Evolutionary conservation across 2,113 vertebrate genomes (phyloP), one percentile per base, ranked within the genome.

Genomic region (Pangasianodon hypophthalmus): DNA sequence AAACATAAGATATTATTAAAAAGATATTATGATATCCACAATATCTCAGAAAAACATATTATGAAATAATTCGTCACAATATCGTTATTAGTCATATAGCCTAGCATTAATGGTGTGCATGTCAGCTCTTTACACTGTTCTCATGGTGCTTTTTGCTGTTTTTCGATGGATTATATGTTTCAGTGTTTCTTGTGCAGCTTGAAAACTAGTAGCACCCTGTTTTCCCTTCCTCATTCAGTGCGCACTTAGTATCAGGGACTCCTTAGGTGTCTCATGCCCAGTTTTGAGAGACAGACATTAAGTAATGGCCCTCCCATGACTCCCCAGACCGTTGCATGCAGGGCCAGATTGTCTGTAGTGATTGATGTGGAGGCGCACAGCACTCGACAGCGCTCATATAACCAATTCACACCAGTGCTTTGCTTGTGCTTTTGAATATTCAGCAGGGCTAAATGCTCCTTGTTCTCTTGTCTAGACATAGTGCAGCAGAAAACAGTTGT

Each of bases 281-380:
- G 75, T 62, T 67, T 83, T 87, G 56, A 91, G 84, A 79, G 79
- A 81, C 52, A 91, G 90, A 88, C 87, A 50, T 58, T 44, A 71
- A 71, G 77, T 64, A 52, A 71, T 46, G 62, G 50, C 71, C 46
- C 71, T 80, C 88, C 58, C 41, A 83, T 58, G 14, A 80, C 52
- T 37, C 48, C 77, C 77, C 89, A 87, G 75, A 90, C 88, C 67
- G 24, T 41, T 83, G n/a, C 41, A 48, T 37, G 16, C 60, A 29
- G 62, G 77, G 77, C n/a, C 21, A 62, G 73, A 46, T 41, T 77
- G 79, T 71, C 79, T 88, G 60, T 69, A 37, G 46, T 88, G 79
- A 82, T 54, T 67, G 77, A 88, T 64, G 77, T 50, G 46, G 77
- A 50, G 77, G 46, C 13, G 46, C 46, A 26, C 75, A 5, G 24